These are phyloP conservation scores for Aleiodes alternator DNA, from an alignment of 2,888 invertebrate genomes.

Conservation along the genomic window DNA sequence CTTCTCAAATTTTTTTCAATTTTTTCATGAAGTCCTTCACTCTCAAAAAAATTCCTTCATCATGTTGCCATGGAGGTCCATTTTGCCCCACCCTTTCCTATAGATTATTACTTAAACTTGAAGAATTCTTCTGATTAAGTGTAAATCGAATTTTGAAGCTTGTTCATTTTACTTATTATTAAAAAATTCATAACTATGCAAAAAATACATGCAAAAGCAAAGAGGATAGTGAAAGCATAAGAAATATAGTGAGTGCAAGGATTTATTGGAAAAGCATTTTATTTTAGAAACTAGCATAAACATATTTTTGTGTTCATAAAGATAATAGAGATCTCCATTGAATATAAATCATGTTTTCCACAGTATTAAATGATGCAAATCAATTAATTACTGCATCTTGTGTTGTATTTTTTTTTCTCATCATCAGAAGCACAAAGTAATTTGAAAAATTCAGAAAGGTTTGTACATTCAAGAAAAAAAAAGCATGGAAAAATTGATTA, in stretches of 20 bases:
- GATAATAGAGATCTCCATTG: conserved; percentile 39
- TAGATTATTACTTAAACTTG: no score
- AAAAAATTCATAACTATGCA: conserved; percentile 39
- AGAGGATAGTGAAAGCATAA: conserved; percentile 34
- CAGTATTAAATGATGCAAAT: conserved; percentile 4
- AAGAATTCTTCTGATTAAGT: no score
- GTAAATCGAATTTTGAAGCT: no score
- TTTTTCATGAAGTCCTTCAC: no score
- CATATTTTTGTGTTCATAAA: conserved; percentile 43
- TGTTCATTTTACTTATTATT: neutral
- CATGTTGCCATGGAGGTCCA: no score
- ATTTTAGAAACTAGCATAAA: conserved; percentile 49
- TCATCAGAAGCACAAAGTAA: neutral
- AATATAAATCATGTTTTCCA: conserved; percentile 13
- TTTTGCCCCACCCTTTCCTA: no score
- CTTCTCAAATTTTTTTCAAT: no score
- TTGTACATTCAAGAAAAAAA: conserved; percentile 22
- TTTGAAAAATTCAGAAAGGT: conserved; percentile 15
- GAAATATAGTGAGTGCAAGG: conserved; percentile 48
- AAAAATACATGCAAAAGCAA: conserved; percentile 26
- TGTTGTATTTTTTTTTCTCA: conserved; percentile 8
- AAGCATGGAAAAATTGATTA: conserved; percentile 6
- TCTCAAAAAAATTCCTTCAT: no score
- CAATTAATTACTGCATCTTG: conserved; percentile 3
- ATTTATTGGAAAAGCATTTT: conserved; percentile 53